Conservation (phyloP, 92 coral and sea anemone genomes). For the Blastomussa wellsi region DNA sequence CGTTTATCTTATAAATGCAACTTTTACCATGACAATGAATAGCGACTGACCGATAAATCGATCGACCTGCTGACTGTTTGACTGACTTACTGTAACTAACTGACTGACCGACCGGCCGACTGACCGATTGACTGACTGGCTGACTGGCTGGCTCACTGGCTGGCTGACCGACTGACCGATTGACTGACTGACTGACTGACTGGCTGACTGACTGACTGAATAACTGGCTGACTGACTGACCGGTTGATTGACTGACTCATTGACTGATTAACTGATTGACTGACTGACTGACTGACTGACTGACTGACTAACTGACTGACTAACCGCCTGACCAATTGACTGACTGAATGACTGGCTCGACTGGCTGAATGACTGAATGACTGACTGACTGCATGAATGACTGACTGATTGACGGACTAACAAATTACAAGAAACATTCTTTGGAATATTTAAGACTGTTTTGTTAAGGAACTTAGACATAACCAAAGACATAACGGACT, state of each 20-base stretch:
- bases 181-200: too few relatives aligned
- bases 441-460: too few relatives aligned
- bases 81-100: too few relatives aligned
- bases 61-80: too few relatives aligned
- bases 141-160: not conserved
- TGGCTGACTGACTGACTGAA: not conserved
- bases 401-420: not conserved
- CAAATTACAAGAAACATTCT: not conserved
- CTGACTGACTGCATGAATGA: not conserved
- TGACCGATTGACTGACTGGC: not conserved
- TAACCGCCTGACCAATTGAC: not conserved
- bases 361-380: not conserved
- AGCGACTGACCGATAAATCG: not conserved
- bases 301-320: not conserved
- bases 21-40: not conserved
- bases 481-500: too few relatives aligned
- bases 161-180: not conserved
- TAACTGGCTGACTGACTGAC: not conserved
- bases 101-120: not conserved
- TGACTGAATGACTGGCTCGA: slow-evolving; percentile 5
- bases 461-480: too few relatives aligned
- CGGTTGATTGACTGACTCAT: not conserved
- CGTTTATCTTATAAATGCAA: not conserved
- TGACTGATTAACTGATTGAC: not conserved
- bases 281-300: not conserved